A percentile compares a stretch with the other conserved stretches of the same genome.
Conservation (phyloP, 64 coral and sea anemone genomes). For the Trachythela sp. region DNA sequence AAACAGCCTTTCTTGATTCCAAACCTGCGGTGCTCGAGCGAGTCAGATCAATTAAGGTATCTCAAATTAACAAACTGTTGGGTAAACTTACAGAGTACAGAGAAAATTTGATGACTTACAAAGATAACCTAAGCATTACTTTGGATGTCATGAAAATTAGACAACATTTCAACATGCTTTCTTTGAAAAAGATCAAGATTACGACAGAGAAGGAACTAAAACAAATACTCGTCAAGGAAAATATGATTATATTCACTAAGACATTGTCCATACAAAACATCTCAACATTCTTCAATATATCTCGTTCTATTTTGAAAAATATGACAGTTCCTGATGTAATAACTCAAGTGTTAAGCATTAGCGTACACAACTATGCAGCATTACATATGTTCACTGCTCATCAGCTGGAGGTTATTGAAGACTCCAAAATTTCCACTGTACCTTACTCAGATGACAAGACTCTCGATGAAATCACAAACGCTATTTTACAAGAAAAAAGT, state of each 20-base stretch:
- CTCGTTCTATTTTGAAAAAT: background rate
- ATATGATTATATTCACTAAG: background rate
- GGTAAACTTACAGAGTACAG: background rate
- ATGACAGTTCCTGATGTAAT: constrained; percentile 5
- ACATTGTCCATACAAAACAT: background rate
- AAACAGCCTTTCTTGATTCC: background rate
- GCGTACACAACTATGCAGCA: background rate
- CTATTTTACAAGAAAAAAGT: background rate
- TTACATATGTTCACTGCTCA: background rate
- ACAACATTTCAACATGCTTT: background rate
- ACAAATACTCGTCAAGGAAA: background rate
- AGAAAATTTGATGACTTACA: background rate
- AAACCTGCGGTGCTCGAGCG: background rate
- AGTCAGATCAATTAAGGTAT: background rate
- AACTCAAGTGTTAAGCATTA: background rate
- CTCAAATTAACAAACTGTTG: background rate
- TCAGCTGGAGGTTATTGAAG: background rate
- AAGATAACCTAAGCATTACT: background rate
- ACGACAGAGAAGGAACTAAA: background rate
- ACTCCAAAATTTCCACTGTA: background rate
- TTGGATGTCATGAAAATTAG: background rate
- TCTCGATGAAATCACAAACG: background rate
- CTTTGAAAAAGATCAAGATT: background rate
- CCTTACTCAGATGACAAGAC: background rate
- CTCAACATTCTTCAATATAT: background rate